Conservation (phyloP, 2,113 vertebrate species). For the Xiphorhynchus elegans region DNA sequence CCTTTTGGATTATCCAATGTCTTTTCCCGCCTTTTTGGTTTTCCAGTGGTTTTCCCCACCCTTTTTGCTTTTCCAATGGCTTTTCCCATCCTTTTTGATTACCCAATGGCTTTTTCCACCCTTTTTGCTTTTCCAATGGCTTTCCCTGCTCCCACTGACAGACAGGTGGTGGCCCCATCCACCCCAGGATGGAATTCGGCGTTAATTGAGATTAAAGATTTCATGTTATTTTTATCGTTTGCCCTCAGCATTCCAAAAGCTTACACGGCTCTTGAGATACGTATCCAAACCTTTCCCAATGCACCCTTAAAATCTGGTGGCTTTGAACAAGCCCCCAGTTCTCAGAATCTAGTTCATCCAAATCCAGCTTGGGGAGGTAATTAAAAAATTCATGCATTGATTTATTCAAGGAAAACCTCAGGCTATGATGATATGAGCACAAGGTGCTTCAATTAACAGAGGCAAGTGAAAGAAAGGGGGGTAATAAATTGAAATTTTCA, state of each 20-base stretch:
- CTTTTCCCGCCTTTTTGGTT: neutral
- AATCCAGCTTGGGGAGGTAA: neutral
- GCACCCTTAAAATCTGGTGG: neutral
- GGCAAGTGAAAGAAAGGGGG: neutral
- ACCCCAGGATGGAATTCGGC: neutral
- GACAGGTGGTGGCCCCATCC: neutral
- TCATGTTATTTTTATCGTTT: neutral
- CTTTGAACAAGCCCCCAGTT: neutral
- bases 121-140: neutral
- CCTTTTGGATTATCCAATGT: no score
- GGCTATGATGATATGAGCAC: conserved; percentile 40
- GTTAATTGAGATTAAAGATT: neutral
- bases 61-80: neutral
- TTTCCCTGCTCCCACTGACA: neutral
- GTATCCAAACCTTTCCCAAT: neutral
- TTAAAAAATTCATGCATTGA: neutral
- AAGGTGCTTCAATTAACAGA: conserved; percentile 18
- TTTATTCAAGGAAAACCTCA: conserved; percentile 41
- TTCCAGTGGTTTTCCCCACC: neutral
- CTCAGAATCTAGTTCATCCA: neutral
- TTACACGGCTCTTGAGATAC: neutral
- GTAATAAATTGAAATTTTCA: conserved; percentile 16
- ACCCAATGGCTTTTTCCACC: no score
- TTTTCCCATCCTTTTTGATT: no score
- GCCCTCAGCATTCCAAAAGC: neutral